phyloP scores from a whole-genome alignment of 2,888 invertebrate genomes.

The Drosophila differens region DNA sequence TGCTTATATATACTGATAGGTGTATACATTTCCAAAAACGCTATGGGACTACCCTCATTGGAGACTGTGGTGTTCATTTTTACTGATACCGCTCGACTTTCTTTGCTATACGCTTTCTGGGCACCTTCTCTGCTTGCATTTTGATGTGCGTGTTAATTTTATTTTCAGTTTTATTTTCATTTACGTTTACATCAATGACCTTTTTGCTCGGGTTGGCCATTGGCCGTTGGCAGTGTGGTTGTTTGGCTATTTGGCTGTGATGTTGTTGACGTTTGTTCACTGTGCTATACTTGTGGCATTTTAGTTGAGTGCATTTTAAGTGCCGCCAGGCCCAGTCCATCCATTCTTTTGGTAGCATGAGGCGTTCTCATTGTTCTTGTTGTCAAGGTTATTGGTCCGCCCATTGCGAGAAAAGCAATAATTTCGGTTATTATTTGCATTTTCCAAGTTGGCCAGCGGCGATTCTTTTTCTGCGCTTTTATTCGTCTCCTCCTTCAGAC shows the following conservation, averaged over 20 bases:
- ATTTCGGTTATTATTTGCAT: constrained; percentile 57
- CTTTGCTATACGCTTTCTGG: neutral
- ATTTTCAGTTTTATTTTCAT: constrained; percentile 66
- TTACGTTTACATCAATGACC: constrained; percentile 59
- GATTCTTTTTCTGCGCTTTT: constrained; percentile 26
- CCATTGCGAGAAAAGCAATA: constrained; percentile 25
- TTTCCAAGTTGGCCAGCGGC: constrained; percentile 36
- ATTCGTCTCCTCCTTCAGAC: constrained; percentile 8
- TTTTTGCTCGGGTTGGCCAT: constrained; percentile 49
- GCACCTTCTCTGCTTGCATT: constrained; percentile 31
- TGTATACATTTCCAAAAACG: neutral
- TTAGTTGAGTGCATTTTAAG: constrained; percentile 70
- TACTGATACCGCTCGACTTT: neutral
- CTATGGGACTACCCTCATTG: neutral
- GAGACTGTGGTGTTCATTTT: neutral
- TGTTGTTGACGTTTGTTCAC: constrained; percentile 51
- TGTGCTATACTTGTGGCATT: constrained; percentile 62
- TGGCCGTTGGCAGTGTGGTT: constrained; percentile 25
- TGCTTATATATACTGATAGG: neutral
- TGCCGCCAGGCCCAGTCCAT: constrained; percentile 40
- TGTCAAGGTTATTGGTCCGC: constrained; percentile 52
- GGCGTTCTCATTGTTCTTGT: neutral
- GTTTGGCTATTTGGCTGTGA: constrained; percentile 21
- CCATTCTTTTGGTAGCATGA: neutral
- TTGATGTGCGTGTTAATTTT: constrained; percentile 65